Evolutionary conservation across 2,888 invertebrate genomes (phyloP).

Genomic region (Bombyx huttoni): DNA sequence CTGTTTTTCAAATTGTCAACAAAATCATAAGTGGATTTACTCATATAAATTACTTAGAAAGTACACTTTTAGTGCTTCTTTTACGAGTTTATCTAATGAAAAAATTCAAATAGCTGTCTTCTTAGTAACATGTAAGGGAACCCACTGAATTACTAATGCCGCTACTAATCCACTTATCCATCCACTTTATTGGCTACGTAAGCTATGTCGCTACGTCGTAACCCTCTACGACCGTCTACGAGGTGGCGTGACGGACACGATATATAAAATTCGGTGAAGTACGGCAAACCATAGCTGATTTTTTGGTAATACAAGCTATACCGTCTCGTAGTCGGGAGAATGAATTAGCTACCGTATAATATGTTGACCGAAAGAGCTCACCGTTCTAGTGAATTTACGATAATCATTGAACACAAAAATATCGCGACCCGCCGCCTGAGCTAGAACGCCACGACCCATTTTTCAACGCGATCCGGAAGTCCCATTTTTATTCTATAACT

Average conservation of each 20-base stretch:
- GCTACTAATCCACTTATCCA: slow-evolving; percentile 1
- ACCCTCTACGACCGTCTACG: not conserved
- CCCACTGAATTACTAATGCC: not conserved
- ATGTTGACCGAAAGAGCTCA: too few relatives aligned
- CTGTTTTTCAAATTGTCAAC: not conserved
- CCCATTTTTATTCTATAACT: too few relatives aligned
- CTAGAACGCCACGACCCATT: too few relatives aligned
- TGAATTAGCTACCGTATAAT: too few relatives aligned
- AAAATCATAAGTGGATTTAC: too few relatives aligned
- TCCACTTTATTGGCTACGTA: not conserved
- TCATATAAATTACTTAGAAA: too few relatives aligned
- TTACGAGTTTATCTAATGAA: not conserved
- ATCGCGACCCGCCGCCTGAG: too few relatives aligned
- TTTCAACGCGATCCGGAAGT: too few relatives aligned
- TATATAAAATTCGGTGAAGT: not conserved
- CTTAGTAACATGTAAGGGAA: not conserved
- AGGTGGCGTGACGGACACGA: not conserved
- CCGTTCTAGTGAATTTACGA: too few relatives aligned
- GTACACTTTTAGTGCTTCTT: too few relatives aligned
- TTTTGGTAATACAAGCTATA: not conserved
- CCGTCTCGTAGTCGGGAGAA: too few relatives aligned
- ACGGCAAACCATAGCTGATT: not conserved
- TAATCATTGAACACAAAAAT: too few relatives aligned
- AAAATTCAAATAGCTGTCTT: not conserved
- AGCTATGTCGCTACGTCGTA: not conserved